Evolutionary conservation across 2,113 vertebrate species (phyloP), one percentile per base, ranked within the genome.

Genomic region (Corvus hawaiiensis): DNA sequence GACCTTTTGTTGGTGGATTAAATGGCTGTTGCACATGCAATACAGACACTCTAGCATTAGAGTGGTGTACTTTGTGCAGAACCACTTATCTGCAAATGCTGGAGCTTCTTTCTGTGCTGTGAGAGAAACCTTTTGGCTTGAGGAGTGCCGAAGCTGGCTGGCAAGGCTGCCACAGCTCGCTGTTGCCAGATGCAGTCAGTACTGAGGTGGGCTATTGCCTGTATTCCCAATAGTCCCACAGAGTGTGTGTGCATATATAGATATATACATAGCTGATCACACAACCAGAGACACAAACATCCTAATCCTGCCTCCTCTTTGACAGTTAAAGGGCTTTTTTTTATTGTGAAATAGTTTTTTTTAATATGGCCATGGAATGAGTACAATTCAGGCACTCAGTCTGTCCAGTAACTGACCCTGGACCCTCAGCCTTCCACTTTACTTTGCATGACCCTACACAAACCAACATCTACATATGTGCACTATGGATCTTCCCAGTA

Each of bases 1-100:
- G 46, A 78, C 55, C 82, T 92, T 90, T 94, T 82, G 82, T 82
- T 71, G 46, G 55, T 75, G 82, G 64, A 90, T 90, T 95, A 81
- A 92, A 66, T 66, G 64, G n/a, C 69, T 78, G 9, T 48, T 82
- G 55, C 41, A 43, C 61, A 71, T 30, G 41, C 55, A 30, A 41
- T 39, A 58, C 59, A 79, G 79, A 32, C 49, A 91, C 80, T 73
- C 17, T 52, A 73, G 51, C 13, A 4, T 44, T 48, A 67, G 37
- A 56, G 66, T 27, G 12, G 24, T 33, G 28, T 44, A 54, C 49
- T 85, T 44, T 20, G 15, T 44, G 35, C 32, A 69, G 58, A 55
- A 28, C 51, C 37, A 61, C n/a, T 80, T n/a, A 54, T 17, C 43
- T 79, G 61, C 39, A 68, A 76, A 43, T 44, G 68, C 48, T 63